Base-by-base conservation (phyloP, 2,888 invertebrate species). In the Leptinotarsa juncta region DNA sequence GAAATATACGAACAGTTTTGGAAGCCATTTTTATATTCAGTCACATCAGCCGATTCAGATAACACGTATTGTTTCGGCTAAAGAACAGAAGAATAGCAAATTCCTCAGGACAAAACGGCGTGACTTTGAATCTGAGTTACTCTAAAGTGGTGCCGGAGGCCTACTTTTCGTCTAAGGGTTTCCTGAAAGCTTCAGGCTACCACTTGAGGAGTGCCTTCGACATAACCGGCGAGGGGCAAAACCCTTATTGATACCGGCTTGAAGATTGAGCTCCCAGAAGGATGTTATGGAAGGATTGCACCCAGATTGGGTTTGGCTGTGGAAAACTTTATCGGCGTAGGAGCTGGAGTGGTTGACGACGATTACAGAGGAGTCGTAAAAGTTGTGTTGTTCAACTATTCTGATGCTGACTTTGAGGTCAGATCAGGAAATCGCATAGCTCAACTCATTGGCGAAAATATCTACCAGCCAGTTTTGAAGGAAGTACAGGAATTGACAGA, bases 351-450 rank as follows among this genome's bases (percentile, higher is more conserved):
- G 0, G 94, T 98, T 62, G 98, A 98, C 89, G 94, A 95, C 87
- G 98, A 98, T 86, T 98, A 97, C 86, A 92, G 99, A 77, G 98
- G 98, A 2, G 95, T 97, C 86, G 90, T 99, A n/a, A 96, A 97
- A 48, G 95, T 97, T 0, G 93, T 99, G 0, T 88, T 99, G 23
- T 99, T 98, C 88, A 99, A 99, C 88, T 97, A 97, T 86, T 93
- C 95, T 0, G 93, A 95, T 67, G 87, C 88, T 53, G 94, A 95
- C 57, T 99, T 99, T 85, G 88, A 89, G 79, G 93, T 98, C 0
- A 93, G 93, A 73, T 93, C 92, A 82, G 99, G 99, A 1, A 99
- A 99, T 85, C 91, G 99, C 66, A 94, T 99, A 83, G 99, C 99
- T 7, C 99, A 99, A 85, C 90, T 99, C 4, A 97, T 99, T 76